A percentile compares a stretch with the other conserved stretches of the same genome.
These are phyloP conservation scores for Melieria crassipennis DNA, from an alignment of 2,888 invertebrate species.

Conservation along the genomic window DNA sequence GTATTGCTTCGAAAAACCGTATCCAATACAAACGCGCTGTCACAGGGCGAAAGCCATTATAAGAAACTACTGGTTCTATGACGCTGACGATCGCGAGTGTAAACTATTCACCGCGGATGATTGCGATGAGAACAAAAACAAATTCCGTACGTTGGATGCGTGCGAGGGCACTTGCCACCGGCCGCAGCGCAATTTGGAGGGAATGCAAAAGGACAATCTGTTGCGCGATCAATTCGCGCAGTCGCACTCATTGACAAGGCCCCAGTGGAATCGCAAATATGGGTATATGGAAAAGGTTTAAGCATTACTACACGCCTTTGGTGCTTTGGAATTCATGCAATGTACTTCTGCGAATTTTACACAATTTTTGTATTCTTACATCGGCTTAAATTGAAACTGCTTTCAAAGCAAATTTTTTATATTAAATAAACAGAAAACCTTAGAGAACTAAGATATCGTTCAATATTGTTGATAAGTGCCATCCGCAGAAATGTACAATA, in stretches of 20 bases:
- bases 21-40: constrained; percentile 41
- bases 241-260: background rate
- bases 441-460: no score
- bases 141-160: constrained; percentile 51
- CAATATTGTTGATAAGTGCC: no score
- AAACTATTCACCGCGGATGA: constrained; percentile 57
- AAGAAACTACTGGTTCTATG: constrained; percentile 58
- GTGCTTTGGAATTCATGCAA: no score
- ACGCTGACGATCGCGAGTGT: constrained; percentile 53
- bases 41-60: constrained; percentile 39
- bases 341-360: no score
- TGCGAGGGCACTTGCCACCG: constrained; percentile 51
- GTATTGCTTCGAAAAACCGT: constrained; percentile 52
- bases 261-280: background rate
- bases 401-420: background rate
- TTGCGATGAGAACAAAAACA: constrained; percentile 56
- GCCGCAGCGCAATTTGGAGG: constrained; percentile 34
- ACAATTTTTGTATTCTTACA: no score
- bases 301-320: no score
- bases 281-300: no score
- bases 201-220: background rate
- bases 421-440: background rate
- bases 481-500: no score
- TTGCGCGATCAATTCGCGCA: no score
- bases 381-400: background rate